Evolutionary conservation across 2,113 vertebrate species (phyloP), one percentile per base, ranked within the genome.

Genomic region (Tangachromis dhanisi): DNA sequence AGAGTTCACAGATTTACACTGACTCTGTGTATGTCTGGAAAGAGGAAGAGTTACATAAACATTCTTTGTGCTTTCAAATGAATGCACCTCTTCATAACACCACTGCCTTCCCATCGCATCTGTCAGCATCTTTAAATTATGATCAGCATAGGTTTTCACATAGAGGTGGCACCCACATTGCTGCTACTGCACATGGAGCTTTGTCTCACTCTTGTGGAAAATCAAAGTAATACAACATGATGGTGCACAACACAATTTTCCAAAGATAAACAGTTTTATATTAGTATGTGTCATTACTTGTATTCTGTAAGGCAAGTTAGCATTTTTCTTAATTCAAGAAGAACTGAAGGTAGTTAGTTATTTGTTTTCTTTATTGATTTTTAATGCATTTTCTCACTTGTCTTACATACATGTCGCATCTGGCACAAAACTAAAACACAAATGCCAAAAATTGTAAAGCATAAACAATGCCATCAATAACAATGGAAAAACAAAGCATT

Each of bases 101-200:
- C 0, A 53, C 51, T 4, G n/a, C 53, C 10, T 54, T 54, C 53
- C 53, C 10, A 24, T 0, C 0, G 9, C 51, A 4, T 54, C 53
- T 54, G n/a, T 54, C 5, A 86, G 47, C 2, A 53, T 91, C 2
- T 79, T 91, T n/a, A 78, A 55, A 82, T 84, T 33, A 42, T 42
- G 14, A 19, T 45, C 55, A 11, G 16, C 73, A 9, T 6, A 21
- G 8, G 55, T 31, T 80, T 81, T 81, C 47, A 61, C 7, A 63
- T 9, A 14, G 16, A 85, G 51, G 54, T 12, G 5, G 9, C 17
- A 63, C 66, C 11, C 13, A 12, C n/a, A n/a, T 16, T 63, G 19
- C 71, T 73, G 78, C 19, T 53, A 53, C 49, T 53, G 0, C 51
- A 53, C 51, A 11, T 6, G 51, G 51, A 53, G 51, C 51, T 53